A percentile compares a stretch with the other conserved stretches of the same genome.
These are phyloP conservation scores for Oryzias sinensis DNA, from an alignment of 2,797 vertebrate species.

Conservation along the genomic window DNA sequence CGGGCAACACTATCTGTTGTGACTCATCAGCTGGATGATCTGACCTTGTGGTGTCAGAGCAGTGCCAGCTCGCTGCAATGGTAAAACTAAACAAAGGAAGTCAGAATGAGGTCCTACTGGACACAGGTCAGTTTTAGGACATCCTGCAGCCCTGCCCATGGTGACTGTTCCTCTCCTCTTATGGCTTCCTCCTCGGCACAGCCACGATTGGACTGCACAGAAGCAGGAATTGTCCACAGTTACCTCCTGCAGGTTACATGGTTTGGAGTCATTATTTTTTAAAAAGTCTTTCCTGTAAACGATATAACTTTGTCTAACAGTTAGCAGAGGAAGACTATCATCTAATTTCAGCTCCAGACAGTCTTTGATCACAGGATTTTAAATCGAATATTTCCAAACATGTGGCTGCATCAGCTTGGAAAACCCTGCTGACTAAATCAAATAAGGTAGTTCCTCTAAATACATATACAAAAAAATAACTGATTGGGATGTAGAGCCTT, in stretches of 20 bases:
- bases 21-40: slow-evolving; percentile 59
- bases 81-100: slow-evolving; percentile 65
- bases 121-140: slow-evolving; percentile 60
- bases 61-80: slow-evolving; percentile 34
- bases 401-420: too few relatives aligned
- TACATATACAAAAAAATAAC: too few relatives aligned
- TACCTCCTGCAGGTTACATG: slow-evolving; percentile 36
- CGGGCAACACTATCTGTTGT: slow-evolving; percentile 24
- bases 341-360: too few relatives aligned
- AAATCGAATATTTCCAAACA: too few relatives aligned
- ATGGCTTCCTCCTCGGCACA: slow-evolving; percentile 65
- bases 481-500: too few relatives aligned
- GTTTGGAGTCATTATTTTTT: too few relatives aligned
- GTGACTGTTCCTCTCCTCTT: slow-evolving; percentile 43
- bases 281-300: too few relatives aligned
- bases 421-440: too few relatives aligned
- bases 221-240: slow-evolving; percentile 57
- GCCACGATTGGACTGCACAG: slow-evolving; percentile 60
- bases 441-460: too few relatives aligned
- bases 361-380: too few relatives aligned
- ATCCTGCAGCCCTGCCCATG: slow-evolving; percentile 63
- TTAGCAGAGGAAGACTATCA: too few relatives aligned
- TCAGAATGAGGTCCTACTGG: slow-evolving; percentile 57
- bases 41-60: slow-evolving; percentile 38
- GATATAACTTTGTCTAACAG: too few relatives aligned